Evolutionary conservation across 2,888 invertebrate species (phyloP), one percentile per base, ranked within the genome.

Genomic region (Phania funesta): DNA sequence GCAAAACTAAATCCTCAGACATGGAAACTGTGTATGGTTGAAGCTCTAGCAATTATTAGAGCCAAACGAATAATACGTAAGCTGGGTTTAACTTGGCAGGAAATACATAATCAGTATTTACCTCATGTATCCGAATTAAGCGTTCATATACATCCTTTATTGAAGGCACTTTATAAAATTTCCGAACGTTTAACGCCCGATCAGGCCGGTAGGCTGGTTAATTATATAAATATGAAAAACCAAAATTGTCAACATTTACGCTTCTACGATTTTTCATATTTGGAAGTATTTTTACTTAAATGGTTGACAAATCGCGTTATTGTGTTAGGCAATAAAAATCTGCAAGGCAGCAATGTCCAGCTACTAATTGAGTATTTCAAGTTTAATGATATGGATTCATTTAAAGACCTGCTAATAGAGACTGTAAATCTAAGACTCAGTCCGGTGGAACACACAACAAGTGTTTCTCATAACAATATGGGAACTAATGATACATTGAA

Each of bases 11-110:
- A 88, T 62, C 79, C 87, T 0, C 50, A 64, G 1, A 85, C 88
- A 18, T 93, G 93, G 93, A 88, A 90, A 22, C 84, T 87, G 0
- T 89, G 90, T 83, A 81, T 93, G 0, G 77, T 93, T 0, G 93
- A 93, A 88, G 92, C 92, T 0, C 84, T 93, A 20, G 90, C 91
- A 70, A 91, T 93, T 22, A 91, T 93, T 16, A 86, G 87, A 68
- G 90, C 89, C 0, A 87, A 88, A 0, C 84, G 84, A 18, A 87
- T 91, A 4, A 67, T 93, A 29, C 87, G 88, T 4, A 91, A 91
- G 74, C 71, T 93, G 7, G 92, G 92, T 26, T 86, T 91, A 1
- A 50, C 83, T 3, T 85, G 88, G 80, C 46, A 84, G 9, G 88
- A 90, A 9, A 52, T 91, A 38, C 84, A 86, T 2, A 65, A 83